Conservation (phyloP, 1,140 invertebrate genomes). For the Apis dorsata region DNA sequence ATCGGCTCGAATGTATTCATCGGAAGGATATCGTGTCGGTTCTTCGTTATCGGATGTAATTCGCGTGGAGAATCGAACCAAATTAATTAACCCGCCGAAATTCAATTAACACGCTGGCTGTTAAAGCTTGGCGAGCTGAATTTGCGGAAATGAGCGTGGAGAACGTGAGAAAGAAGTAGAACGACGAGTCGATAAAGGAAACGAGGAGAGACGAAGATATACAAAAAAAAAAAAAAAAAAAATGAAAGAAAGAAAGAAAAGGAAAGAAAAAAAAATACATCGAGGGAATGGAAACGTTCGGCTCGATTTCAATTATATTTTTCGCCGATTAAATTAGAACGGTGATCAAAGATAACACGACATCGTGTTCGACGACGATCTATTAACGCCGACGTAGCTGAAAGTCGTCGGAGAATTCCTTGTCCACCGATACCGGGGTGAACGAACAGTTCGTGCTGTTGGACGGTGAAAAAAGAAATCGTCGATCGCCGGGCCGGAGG, state of each 20-base stretch:
- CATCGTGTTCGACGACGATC: constrained; percentile 32
- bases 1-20: background rate
- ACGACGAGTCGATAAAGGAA: background rate
- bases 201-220: background rate
- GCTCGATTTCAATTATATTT: constrained; percentile 48
- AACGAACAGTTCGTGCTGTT: background rate
- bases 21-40: background rate
- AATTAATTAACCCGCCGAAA: constrained; percentile 39
- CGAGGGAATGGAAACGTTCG: background rate
- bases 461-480: constrained; percentile 23
- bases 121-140: constrained; percentile 14
- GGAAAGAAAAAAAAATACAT: background rate
- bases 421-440: background rate
- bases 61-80: background rate
- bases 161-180: constrained; percentile 2
- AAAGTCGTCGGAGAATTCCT: constrained; percentile 29
- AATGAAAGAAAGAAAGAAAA: background rate
- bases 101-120: constrained; percentile 37
- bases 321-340: constrained; percentile 40
- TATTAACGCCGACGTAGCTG: constrained; percentile 44
- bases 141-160: constrained; percentile 7
- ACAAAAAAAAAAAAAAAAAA: background rate
- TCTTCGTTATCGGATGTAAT: background rate
- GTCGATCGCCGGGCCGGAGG: constrained; percentile 1
- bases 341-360: constrained; percentile 35